Conservation (phyloP, 2,797 vertebrate genomes). For the Gymnothorax reevesii region DNA sequence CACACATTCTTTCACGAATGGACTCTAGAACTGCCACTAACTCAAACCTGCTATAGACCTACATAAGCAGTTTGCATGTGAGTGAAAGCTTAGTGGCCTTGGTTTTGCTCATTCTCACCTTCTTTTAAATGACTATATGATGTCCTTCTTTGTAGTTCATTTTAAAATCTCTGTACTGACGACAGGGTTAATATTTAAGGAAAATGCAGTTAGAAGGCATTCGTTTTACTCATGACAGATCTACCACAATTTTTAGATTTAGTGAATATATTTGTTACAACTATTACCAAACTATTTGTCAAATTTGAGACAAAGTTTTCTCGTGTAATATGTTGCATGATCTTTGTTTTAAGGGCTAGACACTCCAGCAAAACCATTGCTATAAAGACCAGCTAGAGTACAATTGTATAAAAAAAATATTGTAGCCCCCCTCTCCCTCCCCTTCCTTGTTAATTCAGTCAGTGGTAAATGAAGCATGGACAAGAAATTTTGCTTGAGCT, state of each 20-base stretch:
- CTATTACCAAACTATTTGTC: background rate
- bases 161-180: background rate
- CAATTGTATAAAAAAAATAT: background rate
- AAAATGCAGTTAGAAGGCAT: background rate
- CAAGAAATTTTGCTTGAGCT: background rate
- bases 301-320: background rate
- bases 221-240: background rate
- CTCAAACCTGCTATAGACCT: background rate
- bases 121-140: background rate
- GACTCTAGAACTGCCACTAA: background rate
- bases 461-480: background rate
- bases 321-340: background rate
- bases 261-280: background rate
- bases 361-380: background rate
- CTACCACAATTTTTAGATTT: background rate
- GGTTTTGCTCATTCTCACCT: background rate
- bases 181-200: background rate
- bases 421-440: too few species aligned
- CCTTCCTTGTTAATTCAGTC: background rate
- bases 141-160: background rate
- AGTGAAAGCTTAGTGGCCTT: too few species aligned
- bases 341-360: background rate
- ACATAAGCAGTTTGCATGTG: background rate
- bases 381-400: background rate
- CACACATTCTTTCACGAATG: background rate